Percentiles rank a stretch among this genome's conserved stretches.
These are phyloP conservation scores for Agonum fuliginosum DNA, from an alignment of 2,888 invertebrate species.

Conservation along the genomic window DNA sequence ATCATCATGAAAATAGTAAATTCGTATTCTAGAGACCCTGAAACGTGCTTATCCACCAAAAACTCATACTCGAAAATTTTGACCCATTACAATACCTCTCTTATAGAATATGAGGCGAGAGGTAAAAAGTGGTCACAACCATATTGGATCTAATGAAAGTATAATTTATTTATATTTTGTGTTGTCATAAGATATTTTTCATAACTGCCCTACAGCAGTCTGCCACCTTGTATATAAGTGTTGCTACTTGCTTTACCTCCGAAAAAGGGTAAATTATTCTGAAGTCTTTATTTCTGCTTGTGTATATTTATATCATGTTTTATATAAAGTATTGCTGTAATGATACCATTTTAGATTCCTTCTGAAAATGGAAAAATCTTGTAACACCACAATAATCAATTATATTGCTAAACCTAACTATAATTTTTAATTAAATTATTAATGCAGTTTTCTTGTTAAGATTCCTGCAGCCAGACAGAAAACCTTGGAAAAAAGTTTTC, in stretches of 20 bases:
- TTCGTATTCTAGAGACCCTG: too few relatives aligned
- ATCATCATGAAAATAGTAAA: too few relatives aligned
- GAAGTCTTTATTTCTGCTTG: background rate
- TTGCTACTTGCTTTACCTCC: too few relatives aligned
- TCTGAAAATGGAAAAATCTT: conserved; percentile 25
- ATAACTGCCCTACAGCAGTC: too few relatives aligned
- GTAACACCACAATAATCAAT: background rate
- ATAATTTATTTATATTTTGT: too few relatives aligned
- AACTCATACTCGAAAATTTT: too few relatives aligned
- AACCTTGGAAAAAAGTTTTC: conserved; percentile 10
- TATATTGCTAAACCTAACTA: conserved; percentile 8
- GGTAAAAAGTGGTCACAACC: too few relatives aligned
- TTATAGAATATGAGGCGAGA: too few relatives aligned
- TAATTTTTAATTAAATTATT: background rate
- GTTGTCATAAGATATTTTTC: too few relatives aligned
- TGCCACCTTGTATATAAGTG: background rate
- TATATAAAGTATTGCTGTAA: conserved; percentile 4
- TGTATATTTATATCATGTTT: conserved; percentile 13
- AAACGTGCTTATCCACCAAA: too few relatives aligned
- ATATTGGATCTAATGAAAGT: too few relatives aligned
- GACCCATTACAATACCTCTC: too few relatives aligned
- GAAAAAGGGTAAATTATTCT: conserved; percentile 7
- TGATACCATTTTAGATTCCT: conserved; percentile 19
- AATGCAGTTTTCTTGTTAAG: background rate
- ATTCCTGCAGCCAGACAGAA: background rate